Conservation (phyloP, 2,797 vertebrate genomes). For the Etheostoma nigrum region DNA sequence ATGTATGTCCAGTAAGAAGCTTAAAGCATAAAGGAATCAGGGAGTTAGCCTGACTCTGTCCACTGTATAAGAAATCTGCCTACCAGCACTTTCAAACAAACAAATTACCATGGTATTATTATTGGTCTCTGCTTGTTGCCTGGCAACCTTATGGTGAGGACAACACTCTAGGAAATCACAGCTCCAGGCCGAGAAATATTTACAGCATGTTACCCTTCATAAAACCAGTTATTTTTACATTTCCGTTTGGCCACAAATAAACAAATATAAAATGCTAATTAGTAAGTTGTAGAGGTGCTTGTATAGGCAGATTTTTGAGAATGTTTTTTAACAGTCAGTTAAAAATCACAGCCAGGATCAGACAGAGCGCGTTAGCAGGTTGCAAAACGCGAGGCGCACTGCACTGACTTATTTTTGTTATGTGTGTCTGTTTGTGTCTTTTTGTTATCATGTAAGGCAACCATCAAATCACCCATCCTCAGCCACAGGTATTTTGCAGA, state of each 20-base stretch:
- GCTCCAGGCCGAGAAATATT: conserved; percentile 1
- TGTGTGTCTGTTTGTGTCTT: too few species aligned
- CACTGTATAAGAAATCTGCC: neutral
- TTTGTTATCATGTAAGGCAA: too few species aligned
- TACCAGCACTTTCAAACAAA: conserved; percentile 6
- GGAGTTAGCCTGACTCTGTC: neutral
- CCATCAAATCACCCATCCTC: too few species aligned
- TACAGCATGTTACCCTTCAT: neutral
- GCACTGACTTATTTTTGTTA: too few species aligned
- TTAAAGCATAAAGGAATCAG: neutral
- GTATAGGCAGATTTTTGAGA: neutral
- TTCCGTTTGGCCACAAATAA: neutral
- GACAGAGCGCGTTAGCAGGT: too few species aligned
- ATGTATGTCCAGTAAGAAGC: neutral
- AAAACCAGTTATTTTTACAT: neutral
- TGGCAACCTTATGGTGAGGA: neutral
- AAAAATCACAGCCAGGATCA: too few species aligned
- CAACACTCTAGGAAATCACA: neutral
- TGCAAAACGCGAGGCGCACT: too few species aligned
- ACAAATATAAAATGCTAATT: neutral
- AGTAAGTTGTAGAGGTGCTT: neutral
- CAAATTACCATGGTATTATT: neutral
- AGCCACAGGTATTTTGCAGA: neutral
- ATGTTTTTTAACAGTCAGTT: too few species aligned
- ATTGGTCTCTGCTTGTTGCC: conserved; percentile 1